These are phyloP conservation scores for Ptilorrhoa leucosticta DNA, from an alignment of 2,113 vertebrate species.

Conservation along the genomic window DNA sequence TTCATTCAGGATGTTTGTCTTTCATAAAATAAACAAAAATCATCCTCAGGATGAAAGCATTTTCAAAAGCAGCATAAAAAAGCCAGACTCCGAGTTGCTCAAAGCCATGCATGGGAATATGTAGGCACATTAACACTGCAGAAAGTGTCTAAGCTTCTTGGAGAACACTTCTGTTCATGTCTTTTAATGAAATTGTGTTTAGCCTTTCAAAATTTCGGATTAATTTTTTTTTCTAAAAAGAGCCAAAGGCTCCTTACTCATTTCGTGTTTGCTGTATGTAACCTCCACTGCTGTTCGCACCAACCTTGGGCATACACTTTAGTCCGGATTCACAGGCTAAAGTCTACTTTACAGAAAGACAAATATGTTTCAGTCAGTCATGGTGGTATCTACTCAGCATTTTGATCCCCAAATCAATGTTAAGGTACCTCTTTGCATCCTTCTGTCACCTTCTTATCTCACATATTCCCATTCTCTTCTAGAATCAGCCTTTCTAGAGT, in stretches of 20 bases:
- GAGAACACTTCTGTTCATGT: neutral
- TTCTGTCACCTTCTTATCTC: neutral
- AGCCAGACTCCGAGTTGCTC: neutral
- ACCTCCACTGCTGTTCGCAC: neutral
- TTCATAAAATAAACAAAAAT: neutral
- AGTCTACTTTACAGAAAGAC: neutral
- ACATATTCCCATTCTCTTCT: neutral
- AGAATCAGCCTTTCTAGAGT: neutral
- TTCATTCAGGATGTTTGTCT: neutral
- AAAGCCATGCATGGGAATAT: neutral
- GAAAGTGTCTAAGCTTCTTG: neutral
- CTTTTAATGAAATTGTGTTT: neutral
- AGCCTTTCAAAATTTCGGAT: neutral
- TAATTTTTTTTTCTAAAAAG: neutral
- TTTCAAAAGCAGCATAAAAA: neutral
- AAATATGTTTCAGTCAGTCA: neutral
- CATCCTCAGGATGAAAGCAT: neutral
- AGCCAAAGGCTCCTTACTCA: neutral
- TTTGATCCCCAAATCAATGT: neutral
- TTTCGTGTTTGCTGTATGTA: fast-evolving
- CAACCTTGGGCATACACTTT: neutral
- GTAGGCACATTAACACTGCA: fast-evolving
- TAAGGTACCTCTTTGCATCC: neutral
- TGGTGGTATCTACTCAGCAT: neutral
- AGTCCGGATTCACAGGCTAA: neutral